A percentile compares a stretch with the other conserved stretches of the same genome.
Conservation (phyloP, 2,888 invertebrate species). For the Artemia sp. region DNA sequence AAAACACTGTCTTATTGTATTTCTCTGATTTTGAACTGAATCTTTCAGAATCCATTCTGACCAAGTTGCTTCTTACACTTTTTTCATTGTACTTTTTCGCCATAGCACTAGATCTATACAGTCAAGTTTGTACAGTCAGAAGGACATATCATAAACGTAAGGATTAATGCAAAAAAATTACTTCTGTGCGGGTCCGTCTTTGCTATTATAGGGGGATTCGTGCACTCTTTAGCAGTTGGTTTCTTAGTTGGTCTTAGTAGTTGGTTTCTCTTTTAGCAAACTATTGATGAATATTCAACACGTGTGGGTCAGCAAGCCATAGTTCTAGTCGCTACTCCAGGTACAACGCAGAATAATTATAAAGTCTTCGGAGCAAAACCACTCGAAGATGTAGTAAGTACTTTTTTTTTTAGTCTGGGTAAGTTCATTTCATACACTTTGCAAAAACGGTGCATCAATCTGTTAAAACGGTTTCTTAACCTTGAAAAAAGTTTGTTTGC, state of each 20-base stretch:
- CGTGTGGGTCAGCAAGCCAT: constrained; percentile 93
- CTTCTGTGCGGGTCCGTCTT: constrained; percentile 22
- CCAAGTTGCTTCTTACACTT: constrained; percentile 18
- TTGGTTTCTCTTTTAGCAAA: constrained; percentile 44
- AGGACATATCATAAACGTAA: too few relatives aligned
- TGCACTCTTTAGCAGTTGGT: too few relatives aligned
- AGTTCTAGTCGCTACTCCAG: constrained; percentile 85
- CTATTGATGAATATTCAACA: constrained; percentile 90
- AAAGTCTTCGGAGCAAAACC: constrained; percentile 95
- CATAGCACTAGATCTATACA: too few relatives aligned
- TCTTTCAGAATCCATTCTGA: neutral
- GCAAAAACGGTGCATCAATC: too few relatives aligned
- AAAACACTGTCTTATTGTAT: too few relatives aligned
- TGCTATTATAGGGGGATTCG: neutral
- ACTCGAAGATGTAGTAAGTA: constrained; percentile 66
- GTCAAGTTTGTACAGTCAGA: too few relatives aligned
- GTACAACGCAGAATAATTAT: constrained; percentile 86
- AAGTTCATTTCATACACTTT: too few relatives aligned
- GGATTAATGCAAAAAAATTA: constrained; percentile 25
- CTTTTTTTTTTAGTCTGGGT: too few relatives aligned
- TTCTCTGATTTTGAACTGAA: too few relatives aligned
- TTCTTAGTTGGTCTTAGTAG: neutral
- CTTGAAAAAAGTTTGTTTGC: too few relatives aligned
- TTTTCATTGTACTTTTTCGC: neutral
- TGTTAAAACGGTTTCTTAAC: too few relatives aligned